These are phyloP conservation scores for Pelusios castaneus DNA, from an alignment of 2,113 vertebrate species.

Conservation along the genomic window DNA sequence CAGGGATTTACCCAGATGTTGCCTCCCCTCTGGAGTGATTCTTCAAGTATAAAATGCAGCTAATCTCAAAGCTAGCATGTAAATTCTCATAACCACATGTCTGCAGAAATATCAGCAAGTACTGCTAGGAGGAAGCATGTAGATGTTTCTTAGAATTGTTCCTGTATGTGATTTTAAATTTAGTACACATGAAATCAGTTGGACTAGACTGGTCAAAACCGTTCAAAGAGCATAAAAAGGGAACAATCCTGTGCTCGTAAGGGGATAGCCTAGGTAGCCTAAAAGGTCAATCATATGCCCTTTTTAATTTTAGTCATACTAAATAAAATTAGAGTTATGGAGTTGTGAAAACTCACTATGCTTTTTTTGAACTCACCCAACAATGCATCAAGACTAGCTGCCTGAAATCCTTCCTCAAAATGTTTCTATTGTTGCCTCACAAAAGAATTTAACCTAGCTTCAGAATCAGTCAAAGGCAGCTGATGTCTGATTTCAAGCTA, in stretches of 20 bases:
- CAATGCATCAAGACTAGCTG: not conserved
- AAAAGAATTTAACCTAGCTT: not conserved
- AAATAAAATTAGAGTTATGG: not conserved
- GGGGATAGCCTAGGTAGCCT: not conserved
- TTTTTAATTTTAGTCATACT: not conserved
- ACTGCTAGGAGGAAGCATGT: not conserved
- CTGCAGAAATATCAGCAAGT: not conserved
- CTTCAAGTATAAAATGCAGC: not conserved
- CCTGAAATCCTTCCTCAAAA: not conserved
- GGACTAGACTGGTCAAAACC: not conserved
- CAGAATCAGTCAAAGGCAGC: not conserved
- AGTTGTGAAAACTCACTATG: not conserved
- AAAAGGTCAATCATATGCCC: not conserved
- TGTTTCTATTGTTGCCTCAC: not conserved
- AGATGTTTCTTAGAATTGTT: not conserved
- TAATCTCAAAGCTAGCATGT: not conserved
- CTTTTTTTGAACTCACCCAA: not conserved
- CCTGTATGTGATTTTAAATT: not conserved
- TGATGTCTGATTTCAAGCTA: conserved; percentile 1
- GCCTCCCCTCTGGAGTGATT: not conserved
- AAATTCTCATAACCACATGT: not conserved
- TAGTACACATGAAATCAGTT: not conserved
- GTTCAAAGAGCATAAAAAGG: not conserved
- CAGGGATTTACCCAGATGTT: not conserved
- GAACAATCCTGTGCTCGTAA: fast-evolving